Base-by-base conservation (phyloP, 2,113 vertebrate species). In the Labeo catla region DNA sequence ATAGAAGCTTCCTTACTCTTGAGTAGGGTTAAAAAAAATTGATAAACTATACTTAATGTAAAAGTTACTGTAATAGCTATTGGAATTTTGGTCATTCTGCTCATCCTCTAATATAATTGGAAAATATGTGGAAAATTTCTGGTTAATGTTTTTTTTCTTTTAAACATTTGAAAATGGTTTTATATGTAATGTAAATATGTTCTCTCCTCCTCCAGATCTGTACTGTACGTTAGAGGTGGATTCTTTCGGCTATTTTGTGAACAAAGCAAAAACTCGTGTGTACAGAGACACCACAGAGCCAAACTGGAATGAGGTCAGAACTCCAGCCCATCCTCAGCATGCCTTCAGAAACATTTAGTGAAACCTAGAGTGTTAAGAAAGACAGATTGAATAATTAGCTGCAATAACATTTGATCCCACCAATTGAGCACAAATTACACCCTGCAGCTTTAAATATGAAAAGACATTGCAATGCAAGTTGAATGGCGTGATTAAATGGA, bases 141-240 rank as follows among this genome's bases (percentile, higher is more conserved):
- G 16, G 21, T 21, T 49, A 49, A 11, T 57, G 9, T 61, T 9
- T 10, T 61, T 0, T 63, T 23, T 63, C 21, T 28, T n/a, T n/a
- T 49, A 6, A n/a, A 74, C 39, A 43, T 54, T 84, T 43, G 19
- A 23, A 45, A 16, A 61, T 12, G 11, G 10, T 19, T 77, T 34
- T 15, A 16, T 52, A 77, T 77, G 8, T 77, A 77, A 77, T 28
- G 28, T 28, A 28, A 28, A 28, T 28, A 28, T 78, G 50, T 52
- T 49, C 47, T 49, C 4, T 57, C 1, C 3, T 5, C 91, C 23
- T 1, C 0, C 92, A 98, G 98, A 98, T 94, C 95, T 99, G 88
- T 99, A 99, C 92, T 99, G 98, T 93, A 98, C 97, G 0, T 91
- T 99, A 88, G 98, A 99, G 91, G 97, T 99, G 88, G 98, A 99